phyloP scores from a whole-genome alignment of 2,113 vertebrate genomes.

The Lynx canadensis region DNA sequence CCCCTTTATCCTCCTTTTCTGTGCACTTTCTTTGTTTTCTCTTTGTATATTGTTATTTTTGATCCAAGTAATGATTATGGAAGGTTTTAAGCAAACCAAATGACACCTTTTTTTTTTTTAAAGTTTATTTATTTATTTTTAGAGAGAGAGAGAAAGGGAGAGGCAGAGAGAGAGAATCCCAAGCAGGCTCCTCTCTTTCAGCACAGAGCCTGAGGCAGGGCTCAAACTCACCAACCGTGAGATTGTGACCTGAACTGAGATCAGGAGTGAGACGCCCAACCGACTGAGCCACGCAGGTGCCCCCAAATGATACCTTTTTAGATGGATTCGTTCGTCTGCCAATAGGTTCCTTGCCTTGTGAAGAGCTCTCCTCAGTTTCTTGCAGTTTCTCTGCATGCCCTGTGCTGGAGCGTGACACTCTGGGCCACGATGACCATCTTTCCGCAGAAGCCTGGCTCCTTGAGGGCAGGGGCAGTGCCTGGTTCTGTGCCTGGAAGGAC shows the following conservation, averaged over 20 bases:
- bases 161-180: too few relatives aligned
- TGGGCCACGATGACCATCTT: background rate
- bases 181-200: too few relatives aligned
- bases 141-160: too few relatives aligned
- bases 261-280: too few relatives aligned
- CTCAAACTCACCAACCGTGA: too few relatives aligned
- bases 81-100: background rate
- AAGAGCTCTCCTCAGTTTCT: rapidly evolving
- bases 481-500: background rate
- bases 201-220: too few relatives aligned
- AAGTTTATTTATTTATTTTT: too few relatives aligned
- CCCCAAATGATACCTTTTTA: background rate
- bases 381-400: background rate
- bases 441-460: background rate
- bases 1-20: background rate
- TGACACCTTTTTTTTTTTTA: background rate
- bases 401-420: too few relatives aligned
- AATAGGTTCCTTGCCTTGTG: rapidly evolving
- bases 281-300: too few relatives aligned
- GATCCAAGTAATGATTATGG: background rate
- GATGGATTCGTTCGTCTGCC: background rate
- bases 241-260: too few relatives aligned
- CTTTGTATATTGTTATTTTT: background rate
- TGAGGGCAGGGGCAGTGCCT: background rate
- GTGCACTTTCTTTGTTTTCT: background rate